phyloP scores from a whole-genome alignment of 2,113 vertebrate genomes.

The Apteryx owenii region DNA sequence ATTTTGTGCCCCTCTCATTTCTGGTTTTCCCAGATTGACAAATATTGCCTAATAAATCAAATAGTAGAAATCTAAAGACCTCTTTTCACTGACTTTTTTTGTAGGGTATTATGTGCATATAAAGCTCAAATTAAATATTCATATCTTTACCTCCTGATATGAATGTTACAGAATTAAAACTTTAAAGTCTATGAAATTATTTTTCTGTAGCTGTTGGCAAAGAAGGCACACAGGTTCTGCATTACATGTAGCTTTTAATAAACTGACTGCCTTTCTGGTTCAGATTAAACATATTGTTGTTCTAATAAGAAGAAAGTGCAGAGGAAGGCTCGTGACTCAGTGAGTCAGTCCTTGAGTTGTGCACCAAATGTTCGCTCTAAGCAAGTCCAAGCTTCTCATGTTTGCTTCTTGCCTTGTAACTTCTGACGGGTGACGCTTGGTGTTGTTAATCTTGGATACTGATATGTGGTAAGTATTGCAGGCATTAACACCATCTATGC shows the following conservation, averaged over 20 bases:
- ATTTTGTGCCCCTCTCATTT: not conserved
- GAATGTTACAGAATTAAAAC: not conserved
- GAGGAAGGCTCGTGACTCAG: not conserved
- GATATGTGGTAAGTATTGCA: not conserved
- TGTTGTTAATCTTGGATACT: not conserved
- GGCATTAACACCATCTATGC: not conserved
- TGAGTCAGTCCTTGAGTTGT: not conserved
- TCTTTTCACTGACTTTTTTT: not conserved
- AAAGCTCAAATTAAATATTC: not conserved
- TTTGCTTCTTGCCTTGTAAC: constrained; percentile 9
- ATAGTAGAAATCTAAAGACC: not conserved
- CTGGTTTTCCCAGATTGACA: not conserved
- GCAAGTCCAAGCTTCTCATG: not conserved
- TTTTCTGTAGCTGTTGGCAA: not conserved
- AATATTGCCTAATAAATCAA: not conserved
- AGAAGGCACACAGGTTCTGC: not conserved
- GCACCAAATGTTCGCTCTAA: not conserved
- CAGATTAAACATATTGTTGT: not conserved
- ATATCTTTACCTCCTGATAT: not conserved
- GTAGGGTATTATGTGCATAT: not conserved
- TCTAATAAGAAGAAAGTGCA: not conserved
- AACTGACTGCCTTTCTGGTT: not conserved
- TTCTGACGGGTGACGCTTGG: constrained; percentile 36
- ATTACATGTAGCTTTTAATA: not conserved
- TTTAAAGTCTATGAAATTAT: not conserved